These are phyloP conservation scores for Aphelinus atriplicis DNA, from an alignment of 1,140 invertebrate species.

Conservation along the genomic window DNA sequence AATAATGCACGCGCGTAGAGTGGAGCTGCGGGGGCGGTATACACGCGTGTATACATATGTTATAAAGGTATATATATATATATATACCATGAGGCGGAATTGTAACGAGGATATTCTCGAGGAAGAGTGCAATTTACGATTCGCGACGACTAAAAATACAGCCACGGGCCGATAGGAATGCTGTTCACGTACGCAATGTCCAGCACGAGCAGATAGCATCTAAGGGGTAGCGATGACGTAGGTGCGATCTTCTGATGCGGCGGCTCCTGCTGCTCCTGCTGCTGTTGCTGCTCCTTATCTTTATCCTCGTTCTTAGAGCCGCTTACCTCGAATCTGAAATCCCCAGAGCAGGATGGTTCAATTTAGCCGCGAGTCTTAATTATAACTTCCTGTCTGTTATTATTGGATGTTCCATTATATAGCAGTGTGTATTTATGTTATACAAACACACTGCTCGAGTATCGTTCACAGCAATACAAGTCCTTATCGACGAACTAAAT, in stretches of 20 bases:
- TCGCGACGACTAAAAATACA: background rate
- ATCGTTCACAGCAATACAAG: too few species aligned
- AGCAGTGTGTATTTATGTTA: too few species aligned
- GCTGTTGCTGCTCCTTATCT: slow-evolving; percentile 3
- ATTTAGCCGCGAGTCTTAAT: too few species aligned
- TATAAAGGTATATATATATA: background rate
- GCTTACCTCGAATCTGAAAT: slow-evolving; percentile 36
- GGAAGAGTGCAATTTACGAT: too few species aligned
- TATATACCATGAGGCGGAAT: too few species aligned
- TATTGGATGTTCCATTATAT: too few species aligned
- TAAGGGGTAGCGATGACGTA: slow-evolving; percentile 53
- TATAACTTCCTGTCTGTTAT: too few species aligned
- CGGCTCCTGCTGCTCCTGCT: slow-evolving; percentile 2
- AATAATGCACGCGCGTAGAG: slow-evolving; percentile 1
- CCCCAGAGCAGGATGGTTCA: too few species aligned
- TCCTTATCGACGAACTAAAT: too few species aligned
- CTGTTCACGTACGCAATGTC: slow-evolving; percentile 57
- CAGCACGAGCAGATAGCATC: slow-evolving; percentile 60
- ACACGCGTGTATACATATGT: background rate
- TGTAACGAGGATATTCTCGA: too few species aligned
- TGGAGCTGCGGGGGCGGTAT: background rate
- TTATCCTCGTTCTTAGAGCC: slow-evolving; percentile 16
- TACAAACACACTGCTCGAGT: too few species aligned
- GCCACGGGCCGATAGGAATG: slow-evolving; percentile 3
- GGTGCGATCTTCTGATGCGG: slow-evolving; percentile 13